Evolutionary conservation across 2,888 invertebrate genomes (phyloP), one percentile per base, ranked within the genome.

Genomic region (Pristionchus exspectatus): DNA sequence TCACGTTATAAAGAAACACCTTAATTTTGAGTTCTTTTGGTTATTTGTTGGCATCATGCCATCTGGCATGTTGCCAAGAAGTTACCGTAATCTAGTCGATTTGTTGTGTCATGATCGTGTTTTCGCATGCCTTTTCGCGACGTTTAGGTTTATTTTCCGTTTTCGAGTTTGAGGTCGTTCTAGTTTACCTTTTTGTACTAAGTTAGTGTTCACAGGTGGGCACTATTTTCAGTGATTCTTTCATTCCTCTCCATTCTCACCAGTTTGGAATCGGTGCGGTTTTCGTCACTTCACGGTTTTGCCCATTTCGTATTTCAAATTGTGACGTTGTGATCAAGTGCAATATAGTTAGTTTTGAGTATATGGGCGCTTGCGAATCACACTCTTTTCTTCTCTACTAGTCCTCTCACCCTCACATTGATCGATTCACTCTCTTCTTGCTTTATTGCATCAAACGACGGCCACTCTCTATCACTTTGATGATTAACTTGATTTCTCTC

Each of bases 401-500:
- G 72, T 88, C 74, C 74, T 74, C 87, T 72, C 74, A 72, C 74
- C 63, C 87, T 66, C 30, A 9, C 87, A 88, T 88, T 74, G 87
- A 88, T 88, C 87, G 87, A 88, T 88, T 74, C 87, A 16, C 87
- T 74, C 87, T 56, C 87, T 56, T 88, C 87, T 74, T 88, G 54
- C 74, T 74, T 87, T 88, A 74, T 88, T 88, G 87, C 74, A 54
- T 74, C 74, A 63, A 72, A 88, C 9, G 54, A 88, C 87, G 38
- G 33, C 44, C 81, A 54, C n/a, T 50, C 81, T 50, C 27, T 81
- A 44, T 14, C 81, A 81, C 24, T 81, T 54, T 50, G 10, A 18
- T 27, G 44, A 81, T 81, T 81, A 81, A 18, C n/a, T 27, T 38
- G 4, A 16, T 3, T 74, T 74, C 30, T 74, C 10, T 74, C 21